Conservation (phyloP, 35 echinoderm and acorn worm genomes). For the Diadema setosum region DNA sequence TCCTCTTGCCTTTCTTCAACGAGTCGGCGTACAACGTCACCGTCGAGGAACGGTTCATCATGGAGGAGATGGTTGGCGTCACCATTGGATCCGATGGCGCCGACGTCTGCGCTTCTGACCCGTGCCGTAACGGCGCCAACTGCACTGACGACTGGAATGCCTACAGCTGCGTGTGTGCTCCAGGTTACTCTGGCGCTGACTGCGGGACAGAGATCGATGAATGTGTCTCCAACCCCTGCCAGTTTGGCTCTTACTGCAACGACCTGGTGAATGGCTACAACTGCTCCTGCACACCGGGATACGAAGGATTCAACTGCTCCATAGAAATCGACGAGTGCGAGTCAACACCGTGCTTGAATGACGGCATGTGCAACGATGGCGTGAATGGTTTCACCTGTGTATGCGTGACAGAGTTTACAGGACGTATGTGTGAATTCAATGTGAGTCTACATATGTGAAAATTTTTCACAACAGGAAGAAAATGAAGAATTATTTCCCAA, state of each 20-base stretch:
- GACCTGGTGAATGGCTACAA: conserved; percentile 51
- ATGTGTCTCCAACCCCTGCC: conserved; percentile 38
- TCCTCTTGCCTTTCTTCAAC: conserved; percentile 70
- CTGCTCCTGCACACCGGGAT: conserved; percentile 57
- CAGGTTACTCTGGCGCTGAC: conserved; percentile 30
- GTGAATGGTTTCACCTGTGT: conserved; percentile 44
- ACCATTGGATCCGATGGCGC: background rate
- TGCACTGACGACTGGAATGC: conserved; percentile 64
- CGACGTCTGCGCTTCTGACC: conserved; percentile 27
- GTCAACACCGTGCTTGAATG: conserved; percentile 43
- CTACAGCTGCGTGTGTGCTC: conserved; percentile 30
- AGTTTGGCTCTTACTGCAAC: conserved; percentile 36
- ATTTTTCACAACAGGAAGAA: background rate
- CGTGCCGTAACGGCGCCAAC: conserved; percentile 36
- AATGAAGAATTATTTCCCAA: background rate
- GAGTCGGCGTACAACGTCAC: conserved; percentile 23
- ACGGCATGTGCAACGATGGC: conserved; percentile 23
- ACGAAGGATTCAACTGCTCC: conserved; percentile 49
- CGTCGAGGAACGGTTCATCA: conserved; percentile 63
- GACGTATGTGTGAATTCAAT: conserved; percentile 66
- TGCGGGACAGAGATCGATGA: conserved; percentile 73
- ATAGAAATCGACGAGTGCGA: conserved; percentile 67
- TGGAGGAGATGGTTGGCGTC: background rate
- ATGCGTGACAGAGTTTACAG: conserved; percentile 59
- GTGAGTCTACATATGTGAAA: conserved; percentile 1